Base-by-base conservation (phyloP, 2,888 invertebrate species). In the Nymphalis c-album region DNA sequence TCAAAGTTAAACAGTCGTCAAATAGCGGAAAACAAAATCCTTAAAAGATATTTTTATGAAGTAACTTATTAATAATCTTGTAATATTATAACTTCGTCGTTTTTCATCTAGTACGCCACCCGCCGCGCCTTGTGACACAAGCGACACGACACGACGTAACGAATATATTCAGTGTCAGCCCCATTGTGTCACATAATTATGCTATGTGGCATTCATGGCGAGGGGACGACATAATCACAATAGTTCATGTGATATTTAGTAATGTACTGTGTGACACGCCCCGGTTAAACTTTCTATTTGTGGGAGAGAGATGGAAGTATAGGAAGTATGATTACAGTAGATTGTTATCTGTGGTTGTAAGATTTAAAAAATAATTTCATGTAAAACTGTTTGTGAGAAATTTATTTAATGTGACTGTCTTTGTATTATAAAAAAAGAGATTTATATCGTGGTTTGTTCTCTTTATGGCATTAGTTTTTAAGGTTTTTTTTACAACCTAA, bases 181-280 rank as follows among this genome's bases (percentile, higher is more conserved):
- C 69, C 73, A 75, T 76, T 77, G 75, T 76, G 73, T 63, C 66
- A 63, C 60, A 72, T 76, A 75, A 78, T 78, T 78, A 77, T 74
- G 71, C 76, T 69, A 75, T 74, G 75, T 75, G 73, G 67, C 73
- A 72, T 72, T 73, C 67, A 75, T 70, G 63, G 69, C 65, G 67
- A 73, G 74, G 69, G 73, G 75, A 62, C 71, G 72, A 22, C 70
- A 68, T 71, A 70, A 70, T 62, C 68, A 63, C 63, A 69, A 64
- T 40, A 40, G 40, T 71, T 68, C 73, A 73, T 73, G 73, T 74
- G 68, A 73, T 72, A 74, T 72, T 71, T 71, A 68, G 67, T 67
- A 53, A 59, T 68, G 65, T 62, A 64, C 50, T 50, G 51, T 22
- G 51, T 13, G 66, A 67, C 69, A 71, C 71, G 69, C 73, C 69